Conservation (phyloP, 1,140 invertebrate species). For the Drosophila subobscura region DNA sequence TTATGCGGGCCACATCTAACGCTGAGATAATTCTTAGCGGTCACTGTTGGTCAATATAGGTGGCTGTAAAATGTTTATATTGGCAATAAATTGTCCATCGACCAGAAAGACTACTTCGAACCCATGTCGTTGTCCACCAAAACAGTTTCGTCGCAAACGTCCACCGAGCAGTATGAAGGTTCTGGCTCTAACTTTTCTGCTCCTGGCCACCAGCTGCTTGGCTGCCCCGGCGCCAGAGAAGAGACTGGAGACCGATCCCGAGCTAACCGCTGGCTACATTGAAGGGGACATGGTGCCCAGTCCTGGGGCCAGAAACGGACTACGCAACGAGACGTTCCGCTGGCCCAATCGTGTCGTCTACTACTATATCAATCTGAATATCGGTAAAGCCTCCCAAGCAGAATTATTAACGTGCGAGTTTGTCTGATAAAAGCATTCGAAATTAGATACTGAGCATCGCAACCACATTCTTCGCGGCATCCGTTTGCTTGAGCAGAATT, state of each 20-base stretch:
- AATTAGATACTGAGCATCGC: slow-evolving; percentile 53
- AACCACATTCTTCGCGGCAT: slow-evolving; percentile 56
- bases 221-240: slow-evolving; percentile 34
- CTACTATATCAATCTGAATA: slow-evolving; percentile 85
- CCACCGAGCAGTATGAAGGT: slow-evolving; percentile 25
- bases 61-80: slow-evolving; percentile 24
- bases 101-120: not conserved
- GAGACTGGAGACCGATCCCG: slow-evolving; percentile 56
- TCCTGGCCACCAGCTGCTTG: slow-evolving; percentile 18
- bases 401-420: not conserved
- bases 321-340: slow-evolving; percentile 85
- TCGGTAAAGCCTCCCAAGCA: slow-evolving; percentile 32
- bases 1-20: not conserved
- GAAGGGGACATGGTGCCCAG: slow-evolving; percentile 67
- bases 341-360: slow-evolving; percentile 87
- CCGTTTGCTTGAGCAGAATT: slow-evolving; percentile 38
- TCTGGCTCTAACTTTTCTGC: not conserved
- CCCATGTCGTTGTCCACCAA: not conserved
- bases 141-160: slow-evolving; percentile 17
- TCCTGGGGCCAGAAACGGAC: slow-evolving; percentile 84
- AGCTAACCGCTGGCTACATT: slow-evolving; percentile 56
- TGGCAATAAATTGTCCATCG: slow-evolving; percentile 43
- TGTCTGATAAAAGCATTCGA: not conserved
- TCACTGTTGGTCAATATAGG: slow-evolving; percentile 23
- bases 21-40: slow-evolving; percentile 34